A percentile compares a stretch with the other conserved stretches of the same genome.
Evolutionary conservation across 2,113 vertebrate species (phyloP).

Genomic region (Elgaria multicarinata): DNA sequence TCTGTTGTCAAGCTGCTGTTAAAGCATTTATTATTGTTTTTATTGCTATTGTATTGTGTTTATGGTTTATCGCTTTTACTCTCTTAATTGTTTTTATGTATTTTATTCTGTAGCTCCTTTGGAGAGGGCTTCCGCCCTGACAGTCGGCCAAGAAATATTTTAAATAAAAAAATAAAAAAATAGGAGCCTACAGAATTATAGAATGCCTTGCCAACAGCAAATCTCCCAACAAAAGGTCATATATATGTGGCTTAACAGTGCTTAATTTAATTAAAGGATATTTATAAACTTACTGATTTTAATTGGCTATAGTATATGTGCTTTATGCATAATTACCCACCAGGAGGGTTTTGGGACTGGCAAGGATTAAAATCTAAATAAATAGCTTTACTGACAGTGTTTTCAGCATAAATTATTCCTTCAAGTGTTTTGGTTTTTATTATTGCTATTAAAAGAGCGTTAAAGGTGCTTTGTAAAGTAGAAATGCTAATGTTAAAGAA

Average conservation of each 20-base stretch:
- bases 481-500: not conserved
- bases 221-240: not conserved
- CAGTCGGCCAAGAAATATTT: too few relatives aligned
- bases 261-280: not conserved
- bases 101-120: too few relatives aligned
- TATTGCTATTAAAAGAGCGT: not conserved
- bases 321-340: conserved; percentile 1
- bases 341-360: not conserved
- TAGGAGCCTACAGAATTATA: not conserved
- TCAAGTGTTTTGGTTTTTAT: not conserved
- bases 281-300: not conserved
- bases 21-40: too few relatives aligned
- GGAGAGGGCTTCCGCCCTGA: too few relatives aligned
- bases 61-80: too few relatives aligned
- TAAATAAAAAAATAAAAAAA: too few relatives aligned
- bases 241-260: not conserved
- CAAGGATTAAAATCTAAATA: not conserved
- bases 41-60: too few relatives aligned
- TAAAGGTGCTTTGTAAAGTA: not conserved
- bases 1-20: not conserved
- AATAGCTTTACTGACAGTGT: not conserved
- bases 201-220: not conserved
- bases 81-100: too few relatives aligned
- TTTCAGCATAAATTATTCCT: conserved; percentile 15
- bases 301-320: not conserved